Conservation (phyloP, 2,888 invertebrate genomes). For the Drosophila demipolita region DNA sequence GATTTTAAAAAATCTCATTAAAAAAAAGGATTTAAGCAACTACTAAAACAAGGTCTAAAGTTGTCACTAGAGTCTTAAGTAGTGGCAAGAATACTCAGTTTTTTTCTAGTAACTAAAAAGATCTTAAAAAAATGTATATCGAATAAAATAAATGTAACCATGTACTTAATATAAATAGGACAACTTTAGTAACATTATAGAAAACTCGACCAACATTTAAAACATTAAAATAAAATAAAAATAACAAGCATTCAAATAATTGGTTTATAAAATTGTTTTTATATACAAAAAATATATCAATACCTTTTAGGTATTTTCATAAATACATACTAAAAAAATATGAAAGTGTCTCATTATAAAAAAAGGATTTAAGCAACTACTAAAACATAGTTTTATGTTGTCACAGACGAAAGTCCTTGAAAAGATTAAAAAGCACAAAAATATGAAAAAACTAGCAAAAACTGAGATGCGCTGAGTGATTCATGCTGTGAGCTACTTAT, state of each 20-base stretch:
- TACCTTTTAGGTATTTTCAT: background rate
- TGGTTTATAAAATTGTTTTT: background rate
- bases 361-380: background rate
- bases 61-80: background rate
- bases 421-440: background rate
- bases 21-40: too few species aligned
- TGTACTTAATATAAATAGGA: background rate
- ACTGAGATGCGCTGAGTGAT: slow-evolving; percentile 23
- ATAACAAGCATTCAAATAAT: background rate
- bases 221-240: too few species aligned
- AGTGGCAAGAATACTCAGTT: background rate
- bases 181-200: too few species aligned
- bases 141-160: background rate
- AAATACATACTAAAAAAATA: background rate
- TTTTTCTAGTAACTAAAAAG: background rate
- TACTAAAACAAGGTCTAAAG: background rate
- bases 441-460: background rate
- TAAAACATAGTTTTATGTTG: background rate
- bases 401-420: background rate
- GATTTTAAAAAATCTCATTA: too few species aligned
- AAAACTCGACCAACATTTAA: too few species aligned
- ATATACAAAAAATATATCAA: background rate
- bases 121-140: background rate
- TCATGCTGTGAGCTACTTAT: slow-evolving; percentile 34
- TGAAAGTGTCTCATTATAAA: background rate